Conservation (phyloP, 2,888 invertebrate genomes). For the Thyatira batis region DNA sequence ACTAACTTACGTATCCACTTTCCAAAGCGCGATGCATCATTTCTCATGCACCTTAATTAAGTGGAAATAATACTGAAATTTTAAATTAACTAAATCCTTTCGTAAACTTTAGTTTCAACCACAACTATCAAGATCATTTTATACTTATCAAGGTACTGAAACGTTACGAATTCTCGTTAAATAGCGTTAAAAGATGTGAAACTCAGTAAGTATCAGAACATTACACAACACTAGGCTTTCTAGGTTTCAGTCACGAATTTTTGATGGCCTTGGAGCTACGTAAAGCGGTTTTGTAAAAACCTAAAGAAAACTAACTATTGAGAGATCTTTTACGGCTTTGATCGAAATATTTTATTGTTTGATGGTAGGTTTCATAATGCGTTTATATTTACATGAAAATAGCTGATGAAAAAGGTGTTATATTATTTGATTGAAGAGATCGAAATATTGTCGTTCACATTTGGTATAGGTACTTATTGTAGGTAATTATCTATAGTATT, state of each 20-base stretch:
- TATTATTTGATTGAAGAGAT: not conserved
- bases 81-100: not conserved
- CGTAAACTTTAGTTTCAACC: not conserved
- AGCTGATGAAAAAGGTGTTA: not conserved
- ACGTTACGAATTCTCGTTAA: constrained; percentile 32
- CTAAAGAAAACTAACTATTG: constrained; percentile 22
- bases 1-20: constrained; percentile 1
- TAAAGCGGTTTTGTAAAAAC: constrained; percentile 35
- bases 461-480: too few relatives aligned
- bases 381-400: not conserved
- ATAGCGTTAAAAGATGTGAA: constrained; percentile 42
- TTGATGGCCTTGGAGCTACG: constrained; percentile 45
- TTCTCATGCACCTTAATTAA: not conserved
- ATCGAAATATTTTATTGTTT: constrained; percentile 9
- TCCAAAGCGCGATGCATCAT: constrained; percentile 3
- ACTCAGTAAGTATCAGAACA: constrained; percentile 37
- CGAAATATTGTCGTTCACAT: not conserved
- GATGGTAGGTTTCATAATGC: constrained; percentile 7
- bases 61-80: not conserved
- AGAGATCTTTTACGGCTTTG: not conserved
- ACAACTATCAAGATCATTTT: not conserved
- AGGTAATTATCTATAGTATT: not conserved
- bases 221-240: constrained; percentile 57
- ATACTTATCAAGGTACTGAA: constrained; percentile 21
- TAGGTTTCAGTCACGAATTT: constrained; percentile 52